Percentiles rank a stretch among this genome's conserved stretches.
Evolutionary conservation across 2,797 vertebrate species (phyloP).

Genomic region (Columba guinea): DNA sequence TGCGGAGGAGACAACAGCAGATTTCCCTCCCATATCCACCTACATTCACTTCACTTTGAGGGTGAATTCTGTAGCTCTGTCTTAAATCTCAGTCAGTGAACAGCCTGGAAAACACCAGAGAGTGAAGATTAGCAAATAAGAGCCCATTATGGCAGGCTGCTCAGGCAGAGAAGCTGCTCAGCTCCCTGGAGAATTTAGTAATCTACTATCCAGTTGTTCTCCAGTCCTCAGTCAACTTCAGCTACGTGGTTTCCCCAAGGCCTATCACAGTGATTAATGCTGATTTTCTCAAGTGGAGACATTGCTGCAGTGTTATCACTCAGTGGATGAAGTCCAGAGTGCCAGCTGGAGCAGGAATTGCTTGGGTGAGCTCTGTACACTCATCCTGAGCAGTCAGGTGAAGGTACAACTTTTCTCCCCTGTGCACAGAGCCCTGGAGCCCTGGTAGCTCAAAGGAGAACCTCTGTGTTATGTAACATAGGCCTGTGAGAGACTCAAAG

Average conservation of each 20-base stretch:
- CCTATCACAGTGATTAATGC: background rate
- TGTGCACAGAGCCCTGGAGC: background rate
- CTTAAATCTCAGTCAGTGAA: background rate
- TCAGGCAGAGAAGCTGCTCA: background rate
- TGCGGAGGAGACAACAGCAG: background rate
- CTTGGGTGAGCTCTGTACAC: background rate
- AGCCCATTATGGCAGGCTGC: background rate
- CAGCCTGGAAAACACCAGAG: background rate
- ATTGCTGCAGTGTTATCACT: background rate
- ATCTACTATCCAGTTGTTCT: background rate
- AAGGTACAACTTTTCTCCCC: background rate
- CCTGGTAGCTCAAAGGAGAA: background rate
- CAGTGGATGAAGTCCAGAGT: background rate
- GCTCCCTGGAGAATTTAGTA: background rate
- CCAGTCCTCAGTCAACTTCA: background rate
- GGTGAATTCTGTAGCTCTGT: background rate
- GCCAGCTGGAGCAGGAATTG: background rate
- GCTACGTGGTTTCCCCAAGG: background rate
- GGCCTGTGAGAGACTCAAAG: too few species aligned
- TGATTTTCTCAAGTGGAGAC: background rate
- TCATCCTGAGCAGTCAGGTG: accelerated
- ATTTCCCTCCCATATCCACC: background rate
- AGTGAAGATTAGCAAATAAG: background rate
- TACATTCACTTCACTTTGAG: background rate
- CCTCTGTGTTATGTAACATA: too few species aligned